These are phyloP conservation scores for Eriosoma lanigerum DNA, from an alignment of 1,140 invertebrate species.

Conservation along the genomic window DNA sequence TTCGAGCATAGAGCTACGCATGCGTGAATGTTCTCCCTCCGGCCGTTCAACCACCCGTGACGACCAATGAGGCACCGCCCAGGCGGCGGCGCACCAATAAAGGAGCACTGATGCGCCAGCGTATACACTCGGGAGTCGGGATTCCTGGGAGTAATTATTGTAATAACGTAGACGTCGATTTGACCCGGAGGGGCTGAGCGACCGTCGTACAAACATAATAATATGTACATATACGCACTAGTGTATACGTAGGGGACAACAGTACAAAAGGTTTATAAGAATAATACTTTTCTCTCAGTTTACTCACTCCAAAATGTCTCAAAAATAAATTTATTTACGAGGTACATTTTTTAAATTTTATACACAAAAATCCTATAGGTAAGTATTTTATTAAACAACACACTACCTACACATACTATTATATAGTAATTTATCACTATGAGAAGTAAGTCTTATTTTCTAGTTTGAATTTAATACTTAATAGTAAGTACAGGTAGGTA, in stretches of 20 bases:
- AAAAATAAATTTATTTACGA: no score
- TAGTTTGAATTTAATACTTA: no score
- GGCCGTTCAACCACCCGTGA: neutral
- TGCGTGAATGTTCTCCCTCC: neutral
- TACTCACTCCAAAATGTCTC: no score
- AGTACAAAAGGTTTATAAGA: constrained; percentile 34
- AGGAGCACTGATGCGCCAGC: constrained; percentile 7
- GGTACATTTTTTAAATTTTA: no score
- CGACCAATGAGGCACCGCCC: constrained; percentile 21
- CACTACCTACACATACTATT: no score
- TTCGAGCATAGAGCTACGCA: neutral
- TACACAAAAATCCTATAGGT: no score
- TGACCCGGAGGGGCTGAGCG: constrained; percentile 32
- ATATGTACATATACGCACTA: neutral
- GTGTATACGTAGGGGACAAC: constrained; percentile 16
- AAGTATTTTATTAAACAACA: no score
- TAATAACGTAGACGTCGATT: constrained; percentile 3
- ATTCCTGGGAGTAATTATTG: constrained; percentile 46
- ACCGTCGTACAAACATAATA: neutral
- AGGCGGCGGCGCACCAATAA: constrained; percentile 46
- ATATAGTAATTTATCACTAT: no score
- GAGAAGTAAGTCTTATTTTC: no score
- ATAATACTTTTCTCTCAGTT: neutral
- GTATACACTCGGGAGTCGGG: neutral
- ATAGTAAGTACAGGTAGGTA: no score